Conservation (phyloP, 1,140 invertebrate species). For the Camponotus floridanus region DNA sequence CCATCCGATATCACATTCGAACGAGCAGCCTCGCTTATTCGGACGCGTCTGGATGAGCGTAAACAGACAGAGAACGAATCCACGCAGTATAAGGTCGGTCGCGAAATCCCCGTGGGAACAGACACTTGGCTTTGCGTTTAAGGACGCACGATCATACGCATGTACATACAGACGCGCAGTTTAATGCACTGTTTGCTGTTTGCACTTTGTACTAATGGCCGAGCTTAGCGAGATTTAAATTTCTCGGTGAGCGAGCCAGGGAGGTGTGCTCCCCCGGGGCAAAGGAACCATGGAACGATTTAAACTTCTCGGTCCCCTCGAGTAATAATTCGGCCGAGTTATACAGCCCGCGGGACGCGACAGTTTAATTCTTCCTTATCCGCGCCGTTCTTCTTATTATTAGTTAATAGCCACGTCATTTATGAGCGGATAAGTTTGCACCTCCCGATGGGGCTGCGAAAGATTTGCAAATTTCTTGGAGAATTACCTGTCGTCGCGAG, state of each 20-base stretch:
- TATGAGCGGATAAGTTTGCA: conserved; percentile 16
- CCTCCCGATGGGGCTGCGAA: neutral
- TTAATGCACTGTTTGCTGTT: conserved; percentile 85
- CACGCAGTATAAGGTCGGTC: conserved; percentile 60
- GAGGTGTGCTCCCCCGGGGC: neutral
- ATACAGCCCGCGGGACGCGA: conserved; percentile 72
- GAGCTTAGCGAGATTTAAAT: conserved; percentile 86
- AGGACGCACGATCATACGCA: conserved; percentile 65
- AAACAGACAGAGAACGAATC: conserved; percentile 20
- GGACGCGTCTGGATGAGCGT: conserved; percentile 16
- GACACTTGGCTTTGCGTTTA: conserved; percentile 84
- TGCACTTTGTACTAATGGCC: conserved; percentile 85
- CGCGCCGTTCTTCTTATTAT: neutral
- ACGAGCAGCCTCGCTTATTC: neutral
- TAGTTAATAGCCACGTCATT: conserved; percentile 62
- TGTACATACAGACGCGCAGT: conserved; percentile 67
- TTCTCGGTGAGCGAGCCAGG: conserved; percentile 75
- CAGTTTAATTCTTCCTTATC: conserved; percentile 47
- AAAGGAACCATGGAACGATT: conserved; percentile 78
- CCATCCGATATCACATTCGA: conserved; percentile 26
- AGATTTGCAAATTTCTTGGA: neutral
- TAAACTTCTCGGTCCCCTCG: conserved; percentile 79
- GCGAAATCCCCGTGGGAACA: conserved; percentile 84
- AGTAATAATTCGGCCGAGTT: conserved; percentile 79
- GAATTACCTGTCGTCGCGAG: neutral